These are phyloP conservation scores for Gambelia wislizenii DNA, from an alignment of 2,797 vertebrate genomes.

Conservation along the genomic window DNA sequence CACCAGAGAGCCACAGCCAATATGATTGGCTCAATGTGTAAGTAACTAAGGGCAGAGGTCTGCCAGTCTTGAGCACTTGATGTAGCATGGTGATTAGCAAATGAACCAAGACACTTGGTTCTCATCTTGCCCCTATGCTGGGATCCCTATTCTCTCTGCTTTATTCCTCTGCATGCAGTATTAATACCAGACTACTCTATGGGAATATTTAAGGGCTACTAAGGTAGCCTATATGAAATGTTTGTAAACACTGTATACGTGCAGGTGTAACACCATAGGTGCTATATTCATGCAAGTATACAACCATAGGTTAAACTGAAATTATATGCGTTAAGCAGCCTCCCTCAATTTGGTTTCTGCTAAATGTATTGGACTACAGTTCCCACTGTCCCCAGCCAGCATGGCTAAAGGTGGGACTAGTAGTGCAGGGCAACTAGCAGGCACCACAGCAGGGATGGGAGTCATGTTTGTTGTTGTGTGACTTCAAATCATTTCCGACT, in stretches of 20 bases:
- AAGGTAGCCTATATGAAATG: neutral
- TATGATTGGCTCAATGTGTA: constrained; percentile 93
- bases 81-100: neutral
- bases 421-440: neutral
- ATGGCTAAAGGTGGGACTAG: neutral
- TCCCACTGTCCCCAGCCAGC: neutral
- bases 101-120: neutral
- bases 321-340: neutral
- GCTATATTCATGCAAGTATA: neutral
- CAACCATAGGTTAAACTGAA: neutral
- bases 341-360: neutral
- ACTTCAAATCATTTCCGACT: too few species aligned
- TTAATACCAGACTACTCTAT: neutral
- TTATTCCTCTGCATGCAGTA: neutral
- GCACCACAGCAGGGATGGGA: neutral
- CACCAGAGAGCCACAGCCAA: constrained; percentile 94
- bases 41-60: constrained; percentile 67
- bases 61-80: neutral
- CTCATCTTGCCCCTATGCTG: neutral
- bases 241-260: neutral
- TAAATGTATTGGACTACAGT: neutral
- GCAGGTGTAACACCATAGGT: too few species aligned
- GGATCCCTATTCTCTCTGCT: neutral
- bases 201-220: neutral
- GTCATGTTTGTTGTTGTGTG: too few species aligned